Evolutionary conservation across 2,113 vertebrate species (phyloP), one percentile per base, ranked within the genome.

Genomic region (Phylloscopus trochilus): DNA sequence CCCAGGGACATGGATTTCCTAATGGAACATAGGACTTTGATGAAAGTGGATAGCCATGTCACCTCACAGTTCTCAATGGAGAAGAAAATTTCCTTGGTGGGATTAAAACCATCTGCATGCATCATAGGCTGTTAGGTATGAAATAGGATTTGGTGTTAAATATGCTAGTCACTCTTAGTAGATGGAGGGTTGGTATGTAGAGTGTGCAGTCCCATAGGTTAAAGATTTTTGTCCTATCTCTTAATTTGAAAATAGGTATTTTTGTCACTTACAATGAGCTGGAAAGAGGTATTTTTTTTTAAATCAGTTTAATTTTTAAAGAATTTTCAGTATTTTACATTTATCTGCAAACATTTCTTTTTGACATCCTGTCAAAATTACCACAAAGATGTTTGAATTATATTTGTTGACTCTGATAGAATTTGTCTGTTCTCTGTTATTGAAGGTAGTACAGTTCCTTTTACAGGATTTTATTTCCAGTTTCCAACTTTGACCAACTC

Each of bases 81-180:
- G 47, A 75, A 46, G 76, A 81, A 86, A 81, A 86, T 90, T 70
- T 89, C 60, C 60, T 80, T 56, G 4, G 19, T 83, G 90, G 85
- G 76, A 90, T 88, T 88, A 75, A 83, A 90, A 73, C 72, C 87
- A 95, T 93, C 79, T 93, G 92, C 79, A 91, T 80, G 30, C 5
- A 49, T 94, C 87, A 77, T 93, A 52, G 82, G 63, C 75, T 91
- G 55, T 83, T 95, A 86, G 75, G 59, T 80, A 64, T 66, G 75
- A 83, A 63, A 93, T 43, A 52, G 3, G 8, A 51, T 68, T 88
- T 91, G 91, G 83, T 26, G 30, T 80, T 17, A 47, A 67, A 44
- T 80, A 55, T 66, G 18, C 74, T 90, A 76, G 83, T 63, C 1
- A 4, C 28, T 24, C 13, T 80, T 73, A 83, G 72, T 60, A 85